Conservation (phyloP, 2,113 vertebrate genomes). For the Martes martes region DNA sequence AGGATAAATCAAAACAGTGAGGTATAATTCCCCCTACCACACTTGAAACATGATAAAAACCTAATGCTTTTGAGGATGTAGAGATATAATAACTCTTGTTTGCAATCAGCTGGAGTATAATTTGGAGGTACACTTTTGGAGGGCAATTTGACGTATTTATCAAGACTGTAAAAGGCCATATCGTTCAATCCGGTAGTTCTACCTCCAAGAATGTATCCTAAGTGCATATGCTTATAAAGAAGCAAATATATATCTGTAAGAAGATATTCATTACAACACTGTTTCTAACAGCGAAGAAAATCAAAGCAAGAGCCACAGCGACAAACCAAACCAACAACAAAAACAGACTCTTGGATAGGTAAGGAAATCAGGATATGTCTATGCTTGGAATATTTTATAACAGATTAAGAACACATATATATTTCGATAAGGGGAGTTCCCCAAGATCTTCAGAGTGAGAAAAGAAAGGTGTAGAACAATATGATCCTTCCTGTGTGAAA, state of each 20-base stretch:
- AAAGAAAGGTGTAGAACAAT: background rate
- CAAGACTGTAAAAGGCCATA: background rate
- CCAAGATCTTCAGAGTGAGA: background rate
- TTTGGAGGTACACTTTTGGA: background rate
- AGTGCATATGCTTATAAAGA: background rate
- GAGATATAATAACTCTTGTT: background rate
- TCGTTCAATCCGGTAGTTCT: background rate
- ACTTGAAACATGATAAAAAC: background rate
- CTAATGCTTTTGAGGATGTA: background rate
- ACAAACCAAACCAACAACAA: background rate
- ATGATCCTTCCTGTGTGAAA: background rate
- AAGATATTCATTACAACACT: background rate
- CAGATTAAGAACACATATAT: background rate
- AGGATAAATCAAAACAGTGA: conserved; percentile 5
- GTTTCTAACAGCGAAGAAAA: conserved; percentile 1
- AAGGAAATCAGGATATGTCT: background rate
- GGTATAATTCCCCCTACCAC: background rate
- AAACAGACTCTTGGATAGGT: background rate
- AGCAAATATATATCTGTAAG: background rate
- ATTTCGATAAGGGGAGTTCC: background rate
- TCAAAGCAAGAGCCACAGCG: background rate
- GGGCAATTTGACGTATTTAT: conserved; percentile 28
- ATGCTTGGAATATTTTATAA: background rate
- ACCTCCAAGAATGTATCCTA: conserved; percentile 9
- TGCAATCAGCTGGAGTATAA: background rate